Base-by-base conservation (phyloP, 1,140 invertebrate species). In the Cryptotermes secundus region DNA sequence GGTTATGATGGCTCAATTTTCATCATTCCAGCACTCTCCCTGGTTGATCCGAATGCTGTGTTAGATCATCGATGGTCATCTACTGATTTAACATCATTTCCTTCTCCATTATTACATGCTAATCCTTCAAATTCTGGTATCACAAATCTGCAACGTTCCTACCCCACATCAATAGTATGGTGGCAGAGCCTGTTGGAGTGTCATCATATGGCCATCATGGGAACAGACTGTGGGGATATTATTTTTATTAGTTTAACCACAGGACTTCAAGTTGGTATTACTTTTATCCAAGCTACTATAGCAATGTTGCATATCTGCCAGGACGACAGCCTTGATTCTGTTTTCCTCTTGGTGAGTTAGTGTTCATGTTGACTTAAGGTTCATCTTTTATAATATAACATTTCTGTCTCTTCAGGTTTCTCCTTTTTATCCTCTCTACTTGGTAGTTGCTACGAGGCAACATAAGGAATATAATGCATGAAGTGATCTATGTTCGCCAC, bases 151-250 rank as follows among this genome's bases (percentile, higher is more conserved):
- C 81, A 22, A 31, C 35, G 80, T 26, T 42, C 88, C 36, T 81
- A 86, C 80, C 91, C 92, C 35, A 91, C 91, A 72, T 89, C 90
- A 83, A 87, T 94, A 72, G 90, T 92, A 3, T 96, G 95, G 95
- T 96, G 95, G 95, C 92, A 94, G 88, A 94, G 94, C 36, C 88
- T 92, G 38, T 90, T 90, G 10, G 90, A 92, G 85, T 91, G 91
- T 83, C 90, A 91, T 86, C 92, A 94, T 84, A 91, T 94, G 86
- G 95, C 93, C 45, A 92, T 96, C 72, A 91, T 96, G 85, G 95
- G 94, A 38, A 95, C 93, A 83, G 94, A 95, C 87, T 91, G 92
- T 86, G 95, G 95, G 34, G 93, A 94, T 85, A 92, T 96, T 86
- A 90, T 92, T 80, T 93, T 96, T 88, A 90, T 96, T 81, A 94